phyloP scores from a whole-genome alignment of 2,113 vertebrate species.

The Hyla sarda region DNA sequence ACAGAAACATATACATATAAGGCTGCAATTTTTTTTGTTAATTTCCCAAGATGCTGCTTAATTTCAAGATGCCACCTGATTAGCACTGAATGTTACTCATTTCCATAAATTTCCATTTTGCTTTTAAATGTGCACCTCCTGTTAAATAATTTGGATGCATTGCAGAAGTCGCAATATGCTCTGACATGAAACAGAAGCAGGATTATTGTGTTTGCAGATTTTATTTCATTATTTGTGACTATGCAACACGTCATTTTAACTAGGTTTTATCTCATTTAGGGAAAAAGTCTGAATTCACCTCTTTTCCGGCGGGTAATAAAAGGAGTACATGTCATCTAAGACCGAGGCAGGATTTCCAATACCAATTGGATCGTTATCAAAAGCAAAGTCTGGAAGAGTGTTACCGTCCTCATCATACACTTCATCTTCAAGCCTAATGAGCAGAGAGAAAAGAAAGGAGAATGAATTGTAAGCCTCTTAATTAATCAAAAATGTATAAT shows the following conservation, averaged over 20 bases:
- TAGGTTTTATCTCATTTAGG: constrained; percentile 38
- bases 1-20: constrained; percentile 10
- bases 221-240: constrained; percentile 52
- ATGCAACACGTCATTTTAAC: constrained; percentile 46
- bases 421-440: constrained; percentile 85
- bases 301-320: constrained; percentile 79
- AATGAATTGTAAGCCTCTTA: constrained; percentile 57
- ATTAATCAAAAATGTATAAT: constrained; percentile 58
- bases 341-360: constrained; percentile 80
- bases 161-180: constrained; percentile 36
- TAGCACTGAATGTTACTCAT: constrained; percentile 38
- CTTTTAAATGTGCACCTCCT: constrained; percentile 44
- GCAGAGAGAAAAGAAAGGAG: constrained; percentile 54
- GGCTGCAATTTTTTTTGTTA: constrained; percentile 17
- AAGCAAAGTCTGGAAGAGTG: constrained; percentile 82
- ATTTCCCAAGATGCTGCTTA: constrained; percentile 28
- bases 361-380: constrained; percentile 81
- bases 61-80: constrained; percentile 52
- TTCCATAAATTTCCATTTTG: constrained; percentile 49
- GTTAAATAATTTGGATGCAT: constrained; percentile 47
- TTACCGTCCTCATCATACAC: constrained; percentile 88
- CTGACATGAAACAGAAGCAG: constrained; percentile 55
- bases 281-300: constrained; percentile 77
- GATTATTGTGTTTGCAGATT: constrained; percentile 51
- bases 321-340: constrained; percentile 81